phyloP scores from a whole-genome alignment of 2,113 vertebrate species.

The Phalacrocorax brasilianus region DNA sequence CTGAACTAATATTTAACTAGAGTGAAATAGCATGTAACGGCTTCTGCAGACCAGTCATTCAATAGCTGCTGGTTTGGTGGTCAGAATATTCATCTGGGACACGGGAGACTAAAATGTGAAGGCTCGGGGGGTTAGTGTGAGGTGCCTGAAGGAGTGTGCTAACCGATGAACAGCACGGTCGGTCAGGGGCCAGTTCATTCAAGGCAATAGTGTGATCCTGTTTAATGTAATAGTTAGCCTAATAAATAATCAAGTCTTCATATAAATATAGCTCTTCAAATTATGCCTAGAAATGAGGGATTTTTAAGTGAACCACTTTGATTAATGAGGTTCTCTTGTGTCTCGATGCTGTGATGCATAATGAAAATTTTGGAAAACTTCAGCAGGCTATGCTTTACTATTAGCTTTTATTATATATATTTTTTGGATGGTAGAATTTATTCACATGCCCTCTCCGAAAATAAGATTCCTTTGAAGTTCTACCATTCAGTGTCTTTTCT shows the following conservation, averaged over 20 bases:
- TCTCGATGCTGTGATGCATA: not conserved
- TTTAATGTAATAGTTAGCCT: not conserved
- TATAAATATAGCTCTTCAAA: not conserved
- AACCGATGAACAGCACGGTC: not conserved
- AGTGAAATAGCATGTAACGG: not conserved
- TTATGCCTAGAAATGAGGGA: not conserved
- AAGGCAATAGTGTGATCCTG: not conserved
- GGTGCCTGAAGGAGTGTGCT: not conserved
- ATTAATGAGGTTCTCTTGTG: not conserved
- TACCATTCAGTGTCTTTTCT: not conserved
- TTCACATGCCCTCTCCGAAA: not conserved
- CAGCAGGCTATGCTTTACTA: not conserved
- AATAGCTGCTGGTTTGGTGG: not conserved
- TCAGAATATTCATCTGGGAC: not conserved
- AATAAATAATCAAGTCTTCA: not conserved
- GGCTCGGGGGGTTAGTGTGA: not conserved
- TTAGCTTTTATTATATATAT: not conserved
- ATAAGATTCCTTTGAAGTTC: not conserved
- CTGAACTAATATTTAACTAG: not conserved
- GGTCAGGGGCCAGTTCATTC: not conserved
- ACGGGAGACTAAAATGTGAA: not conserved
- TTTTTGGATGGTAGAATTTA: not conserved
- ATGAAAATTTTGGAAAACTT: not conserved
- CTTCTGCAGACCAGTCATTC: not conserved
- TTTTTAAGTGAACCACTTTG: not conserved